Evolutionary conservation across 2,113 vertebrate genomes (phyloP).

Genomic region (Trogon melanurus): DNA sequence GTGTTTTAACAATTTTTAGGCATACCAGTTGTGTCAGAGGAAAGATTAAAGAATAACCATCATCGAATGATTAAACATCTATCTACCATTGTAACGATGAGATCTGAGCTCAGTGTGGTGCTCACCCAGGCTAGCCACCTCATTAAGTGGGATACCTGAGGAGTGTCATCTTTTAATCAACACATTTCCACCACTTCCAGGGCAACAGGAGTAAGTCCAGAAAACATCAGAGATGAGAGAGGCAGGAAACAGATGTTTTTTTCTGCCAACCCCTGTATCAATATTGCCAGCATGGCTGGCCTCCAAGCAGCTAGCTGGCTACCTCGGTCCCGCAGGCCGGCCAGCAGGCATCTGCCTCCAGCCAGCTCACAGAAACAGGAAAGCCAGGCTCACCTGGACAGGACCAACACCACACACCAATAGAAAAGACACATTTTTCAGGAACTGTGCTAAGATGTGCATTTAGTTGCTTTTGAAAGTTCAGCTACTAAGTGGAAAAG

Average conservation of each 20-base stretch:
- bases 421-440: not conserved
- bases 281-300: rapidly evolving
- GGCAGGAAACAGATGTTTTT: not conserved
- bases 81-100: not conserved
- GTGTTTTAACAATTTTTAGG: not conserved
- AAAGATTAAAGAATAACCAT: not conserved
- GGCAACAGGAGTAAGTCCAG: not conserved
- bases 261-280: not conserved
- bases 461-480: not conserved
- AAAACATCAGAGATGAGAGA: not conserved
- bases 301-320: not conserved
- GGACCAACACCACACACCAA: not conserved
- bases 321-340: not conserved
- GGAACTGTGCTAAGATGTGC: not conserved
- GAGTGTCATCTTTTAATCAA: not conserved
- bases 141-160: not conserved
- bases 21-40: not conserved
- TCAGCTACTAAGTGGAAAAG: not conserved
- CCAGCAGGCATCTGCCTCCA: not conserved
- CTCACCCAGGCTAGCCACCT: not conserved
- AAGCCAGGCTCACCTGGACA: not conserved
- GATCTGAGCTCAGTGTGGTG: not conserved
- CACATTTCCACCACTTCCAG: not conserved
- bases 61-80: not conserved
- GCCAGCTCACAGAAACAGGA: not conserved